These are phyloP conservation scores for Drosophila flavopinicola DNA, from an alignment of 2,888 invertebrate species.

Conservation along the genomic window DNA sequence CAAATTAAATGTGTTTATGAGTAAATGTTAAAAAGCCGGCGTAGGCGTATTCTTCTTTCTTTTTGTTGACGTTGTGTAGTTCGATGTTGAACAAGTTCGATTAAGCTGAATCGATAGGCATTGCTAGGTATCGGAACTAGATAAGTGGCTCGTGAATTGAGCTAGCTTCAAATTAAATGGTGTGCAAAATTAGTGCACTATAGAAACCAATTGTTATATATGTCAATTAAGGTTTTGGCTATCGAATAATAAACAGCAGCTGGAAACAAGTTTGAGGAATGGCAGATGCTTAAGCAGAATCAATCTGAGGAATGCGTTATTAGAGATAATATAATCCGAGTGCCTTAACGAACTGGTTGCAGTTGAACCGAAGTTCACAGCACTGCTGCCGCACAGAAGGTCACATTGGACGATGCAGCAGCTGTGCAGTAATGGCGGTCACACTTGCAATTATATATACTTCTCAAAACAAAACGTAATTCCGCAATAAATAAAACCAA, in stretches of 20 bases:
- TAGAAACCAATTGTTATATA: too few relatives aligned
- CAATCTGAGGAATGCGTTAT: too few relatives aligned
- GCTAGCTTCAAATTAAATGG: background rate
- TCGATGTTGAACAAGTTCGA: constrained; percentile 18
- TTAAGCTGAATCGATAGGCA: background rate
- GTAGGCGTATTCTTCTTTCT: constrained; percentile 47
- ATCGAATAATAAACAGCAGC: too few relatives aligned
- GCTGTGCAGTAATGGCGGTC: constrained; percentile 22
- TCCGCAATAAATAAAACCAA: background rate
- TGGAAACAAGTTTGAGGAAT: too few relatives aligned
- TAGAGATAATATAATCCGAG: too few relatives aligned
- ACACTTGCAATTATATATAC: constrained; percentile 15
- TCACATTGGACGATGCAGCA: constrained; percentile 26
- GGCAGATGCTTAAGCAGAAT: too few relatives aligned
- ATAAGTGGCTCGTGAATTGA: background rate
- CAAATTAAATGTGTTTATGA: background rate
- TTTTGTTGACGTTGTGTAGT: constrained; percentile 50
- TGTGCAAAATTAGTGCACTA: too few relatives aligned
- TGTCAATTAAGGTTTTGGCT: too few relatives aligned
- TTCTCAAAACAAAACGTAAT: constrained; percentile 34
- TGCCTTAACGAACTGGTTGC: background rate
- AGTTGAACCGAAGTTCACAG: background rate
- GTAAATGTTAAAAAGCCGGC: constrained; percentile 40
- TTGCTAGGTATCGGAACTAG: background rate
- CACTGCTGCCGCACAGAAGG: background rate